Evolutionary conservation across 2,113 vertebrate species (phyloP), one percentile per base, ranked within the genome.

Genomic region (Promerops cafer): DNA sequence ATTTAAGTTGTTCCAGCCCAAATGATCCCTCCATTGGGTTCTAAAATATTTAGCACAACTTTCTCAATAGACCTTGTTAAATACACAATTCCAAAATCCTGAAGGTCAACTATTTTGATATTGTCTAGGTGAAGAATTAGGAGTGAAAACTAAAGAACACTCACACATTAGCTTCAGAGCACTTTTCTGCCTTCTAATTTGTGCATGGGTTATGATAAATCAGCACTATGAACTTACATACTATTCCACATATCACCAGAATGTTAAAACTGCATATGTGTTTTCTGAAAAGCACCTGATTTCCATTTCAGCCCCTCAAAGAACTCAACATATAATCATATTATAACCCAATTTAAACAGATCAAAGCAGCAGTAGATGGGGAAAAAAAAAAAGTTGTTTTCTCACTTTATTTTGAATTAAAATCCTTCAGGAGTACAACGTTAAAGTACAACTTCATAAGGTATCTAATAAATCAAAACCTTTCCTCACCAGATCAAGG

Each of bases 401-500:
- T 88, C 79, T 83, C 72, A 75, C 30, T 74, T 65, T 76, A 33
- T 93, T 87, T 72, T 92, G 57, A 89, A 84, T 87, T 8, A 86
- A 92, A 89, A 83, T 65, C 59, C 53, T 91, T 65, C 54, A 88
- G 74, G 30, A 95, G 3, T 61, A 96, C 91, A 30, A 83, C 96
- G 75, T 93, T 88, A 85, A 96, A 96, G 39, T 82, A 90, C 63
- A 93, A 92, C 45, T 79, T 92, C 75, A 21, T 64, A 74, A 20
- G 17, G 35, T 74, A 93, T 52, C 68, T 92, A 92, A 71, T 75
- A 87, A 94, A 56, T 77, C 66, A 95, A 96, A 92, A 65, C 40
- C 77, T 95, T 96, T 92, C 92, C 82, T 93, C 88, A 77, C 49
- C 72, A 96, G 86, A 95, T 69, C 61, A 92, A 96, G 83, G 65